Evolutionary conservation across 2,888 invertebrate genomes (phyloP).

Genomic region (Abrostola tripartita): DNA sequence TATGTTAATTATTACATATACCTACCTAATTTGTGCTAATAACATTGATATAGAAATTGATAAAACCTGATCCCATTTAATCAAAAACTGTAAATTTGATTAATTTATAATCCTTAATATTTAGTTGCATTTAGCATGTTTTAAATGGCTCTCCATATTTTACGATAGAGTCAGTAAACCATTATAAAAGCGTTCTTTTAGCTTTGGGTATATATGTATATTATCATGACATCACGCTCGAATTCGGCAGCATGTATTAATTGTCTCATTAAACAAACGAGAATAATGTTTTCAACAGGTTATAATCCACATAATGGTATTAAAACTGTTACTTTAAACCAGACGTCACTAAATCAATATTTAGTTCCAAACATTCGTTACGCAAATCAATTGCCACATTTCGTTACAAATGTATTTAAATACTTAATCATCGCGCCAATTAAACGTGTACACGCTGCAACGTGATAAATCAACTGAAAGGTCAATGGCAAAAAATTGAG

Average conservation of each 20-base stretch:
- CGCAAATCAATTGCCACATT: constrained; percentile 52
- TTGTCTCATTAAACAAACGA: constrained; percentile 65
- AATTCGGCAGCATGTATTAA: constrained; percentile 61
- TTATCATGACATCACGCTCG: constrained; percentile 50
- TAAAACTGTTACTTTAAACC: constrained; percentile 12
- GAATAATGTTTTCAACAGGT: constrained; percentile 65
- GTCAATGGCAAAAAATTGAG: constrained; percentile 66
- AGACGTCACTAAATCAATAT: constrained; percentile 40
- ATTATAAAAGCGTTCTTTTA: constrained; percentile 28
- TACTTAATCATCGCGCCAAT: constrained; percentile 54
- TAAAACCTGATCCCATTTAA: neutral
- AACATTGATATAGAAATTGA: constrained; percentile 15
- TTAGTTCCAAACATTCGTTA: constrained; percentile 34
- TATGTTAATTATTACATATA: constrained; percentile 18
- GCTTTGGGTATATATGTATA: neutral
- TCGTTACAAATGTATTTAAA: constrained; percentile 44
- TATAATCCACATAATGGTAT: constrained; percentile 53
- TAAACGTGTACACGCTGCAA: constrained; percentile 53
- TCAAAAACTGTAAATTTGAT: neutral
- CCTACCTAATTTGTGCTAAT: constrained; percentile 8
- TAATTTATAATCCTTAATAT: neutral
- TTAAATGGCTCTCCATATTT: neutral
- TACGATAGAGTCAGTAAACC: neutral
- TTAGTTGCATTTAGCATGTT: too few species aligned
- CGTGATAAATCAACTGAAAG: constrained; percentile 65